These are phyloP conservation scores for Pissodes strobi DNA, from an alignment of 1,140 invertebrate species.

Conservation along the genomic window DNA sequence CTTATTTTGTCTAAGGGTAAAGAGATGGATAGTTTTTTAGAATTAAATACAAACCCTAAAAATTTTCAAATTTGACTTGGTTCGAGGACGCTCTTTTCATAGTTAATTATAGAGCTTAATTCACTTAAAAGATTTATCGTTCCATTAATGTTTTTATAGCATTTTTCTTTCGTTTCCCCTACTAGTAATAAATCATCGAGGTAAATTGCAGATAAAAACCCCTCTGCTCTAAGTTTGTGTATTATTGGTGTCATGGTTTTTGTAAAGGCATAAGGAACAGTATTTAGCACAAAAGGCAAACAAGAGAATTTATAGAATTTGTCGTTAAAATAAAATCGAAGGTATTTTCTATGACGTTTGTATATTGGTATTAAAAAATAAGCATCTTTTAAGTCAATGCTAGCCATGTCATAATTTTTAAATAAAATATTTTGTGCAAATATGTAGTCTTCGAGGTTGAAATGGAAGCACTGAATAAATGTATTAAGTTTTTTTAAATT, in stretches of 20 bases:
- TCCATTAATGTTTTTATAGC: neutral
- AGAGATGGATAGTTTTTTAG: neutral
- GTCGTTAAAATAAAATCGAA: conserved; percentile 31
- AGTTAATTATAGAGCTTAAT: conserved; percentile 26
- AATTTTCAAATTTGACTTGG: conserved; percentile 14
- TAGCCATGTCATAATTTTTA: conserved; percentile 33
- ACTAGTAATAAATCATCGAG: conserved; percentile 28
- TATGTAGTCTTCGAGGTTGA: conserved; percentile 44
- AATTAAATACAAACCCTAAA: conserved; percentile 28
- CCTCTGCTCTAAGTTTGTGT: conserved; percentile 1
- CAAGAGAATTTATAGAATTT: conserved; percentile 30
- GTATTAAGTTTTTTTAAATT: conserved; percentile 43
- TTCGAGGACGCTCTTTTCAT: conserved; percentile 16
- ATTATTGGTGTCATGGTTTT: conserved; percentile 26
- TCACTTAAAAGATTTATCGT: conserved; percentile 10
- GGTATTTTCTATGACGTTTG: conserved; percentile 34
- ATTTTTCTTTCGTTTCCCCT: conserved; percentile 13
- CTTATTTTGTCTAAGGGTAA: conserved; percentile 19
- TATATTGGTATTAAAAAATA: conserved; percentile 38
- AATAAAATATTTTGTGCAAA: conserved; percentile 36
- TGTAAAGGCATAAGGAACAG: conserved; percentile 14
- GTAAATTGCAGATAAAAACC: conserved; percentile 6
- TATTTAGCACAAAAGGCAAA: conserved; percentile 27
- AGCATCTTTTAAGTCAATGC: conserved; percentile 34
- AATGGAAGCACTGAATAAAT: conserved; percentile 36